These are phyloP conservation scores for Tetramorium bicarinatum DNA, from an alignment of 2,888 invertebrate species.

Conservation along the genomic window DNA sequence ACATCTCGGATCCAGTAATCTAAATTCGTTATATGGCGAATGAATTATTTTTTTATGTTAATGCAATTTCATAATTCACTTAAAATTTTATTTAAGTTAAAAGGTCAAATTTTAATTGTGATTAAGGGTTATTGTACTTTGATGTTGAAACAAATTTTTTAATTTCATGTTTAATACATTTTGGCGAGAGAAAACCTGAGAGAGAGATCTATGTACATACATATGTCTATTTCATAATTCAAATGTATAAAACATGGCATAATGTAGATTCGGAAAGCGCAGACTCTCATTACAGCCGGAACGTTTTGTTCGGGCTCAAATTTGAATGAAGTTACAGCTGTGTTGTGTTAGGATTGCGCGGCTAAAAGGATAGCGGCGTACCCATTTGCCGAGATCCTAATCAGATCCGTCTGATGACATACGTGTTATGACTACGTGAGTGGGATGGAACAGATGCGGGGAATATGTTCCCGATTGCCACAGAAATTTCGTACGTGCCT, in stretches of 20 bases:
- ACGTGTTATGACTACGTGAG: slow-evolving; percentile 52
- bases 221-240: neutral
- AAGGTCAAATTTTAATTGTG: neutral
- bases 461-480: slow-evolving; percentile 48
- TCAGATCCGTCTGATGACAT: slow-evolving; percentile 56
- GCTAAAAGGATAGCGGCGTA: slow-evolving; percentile 36
- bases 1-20: neutral
- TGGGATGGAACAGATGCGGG: slow-evolving; percentile 35
- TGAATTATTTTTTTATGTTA: neutral
- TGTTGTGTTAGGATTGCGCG: slow-evolving; percentile 27
- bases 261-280: neutral
- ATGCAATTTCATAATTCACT: neutral
- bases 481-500: slow-evolving; percentile 32
- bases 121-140: neutral
- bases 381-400: slow-evolving; percentile 44
- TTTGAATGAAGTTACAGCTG: slow-evolving; percentile 18
- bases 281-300: neutral
- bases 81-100: neutral
- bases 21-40: neutral
- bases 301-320: slow-evolving; percentile 4
- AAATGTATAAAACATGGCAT: slow-evolving; percentile 6
- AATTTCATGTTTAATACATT: neutral
- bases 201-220: neutral
- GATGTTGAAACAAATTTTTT: neutral
- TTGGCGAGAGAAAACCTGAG: neutral